Evolutionary conservation across 1,140 invertebrate species (phyloP).

Genomic region (Doryteuthis pealeii): DNA sequence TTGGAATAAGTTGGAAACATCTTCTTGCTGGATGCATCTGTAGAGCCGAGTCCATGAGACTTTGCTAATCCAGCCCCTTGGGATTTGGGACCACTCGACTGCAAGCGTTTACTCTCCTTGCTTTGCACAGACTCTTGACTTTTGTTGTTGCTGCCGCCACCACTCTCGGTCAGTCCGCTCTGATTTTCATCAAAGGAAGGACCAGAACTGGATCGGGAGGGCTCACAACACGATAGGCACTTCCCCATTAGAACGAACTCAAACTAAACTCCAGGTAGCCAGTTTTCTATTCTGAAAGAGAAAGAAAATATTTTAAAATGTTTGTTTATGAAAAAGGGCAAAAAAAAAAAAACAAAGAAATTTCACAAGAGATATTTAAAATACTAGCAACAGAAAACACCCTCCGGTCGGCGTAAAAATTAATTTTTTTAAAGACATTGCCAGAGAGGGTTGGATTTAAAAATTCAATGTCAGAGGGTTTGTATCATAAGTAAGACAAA

Average conservation of each 20-base stretch:
- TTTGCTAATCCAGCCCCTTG: conserved; percentile 22
- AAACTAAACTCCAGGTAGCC: neutral
- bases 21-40: conserved; percentile 46
- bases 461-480: too few species aligned
- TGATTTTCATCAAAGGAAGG: conserved; percentile 26
- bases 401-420: too few species aligned
- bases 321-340: too few species aligned
- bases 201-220: conserved; percentile 38
- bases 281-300: conserved; percentile 7
- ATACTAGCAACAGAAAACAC: too few species aligned
- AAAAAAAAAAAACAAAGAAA: too few species aligned
- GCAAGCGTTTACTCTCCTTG: conserved; percentile 21
- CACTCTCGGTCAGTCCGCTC: neutral
- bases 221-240: conserved; percentile 56
- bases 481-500: too few species aligned
- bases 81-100: conserved; percentile 19
- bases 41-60: conserved; percentile 19
- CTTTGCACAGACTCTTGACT: conserved; percentile 7
- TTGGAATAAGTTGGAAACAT: conserved; percentile 56
- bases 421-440: too few species aligned
- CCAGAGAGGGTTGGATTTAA: too few species aligned
- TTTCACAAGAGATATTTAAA: too few species aligned
- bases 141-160: conserved; percentile 6
- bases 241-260: conserved; percentile 49
- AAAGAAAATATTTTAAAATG: too few species aligned